Percentiles rank a stretch among this genome's conserved stretches.
Evolutionary conservation across 2,113 vertebrate species (phyloP).

Genomic region (Coreoperca whiteheadi): DNA sequence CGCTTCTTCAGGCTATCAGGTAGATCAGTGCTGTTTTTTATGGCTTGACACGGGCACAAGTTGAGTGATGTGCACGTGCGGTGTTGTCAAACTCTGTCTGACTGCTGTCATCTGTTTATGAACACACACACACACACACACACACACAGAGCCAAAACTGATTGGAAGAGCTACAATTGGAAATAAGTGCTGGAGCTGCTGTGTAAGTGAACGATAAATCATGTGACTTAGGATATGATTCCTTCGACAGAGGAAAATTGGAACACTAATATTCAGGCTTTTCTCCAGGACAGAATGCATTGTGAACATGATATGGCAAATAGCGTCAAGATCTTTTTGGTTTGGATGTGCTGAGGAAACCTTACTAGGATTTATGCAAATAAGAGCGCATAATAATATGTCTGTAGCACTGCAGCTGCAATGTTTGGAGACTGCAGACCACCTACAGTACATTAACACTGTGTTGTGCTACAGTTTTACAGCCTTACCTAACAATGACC

Average conservation of each 20-base stretch:
- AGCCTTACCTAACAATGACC: constrained; percentile 3
- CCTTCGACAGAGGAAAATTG: constrained; percentile 2
- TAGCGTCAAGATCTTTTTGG: neutral
- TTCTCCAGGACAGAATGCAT: neutral
- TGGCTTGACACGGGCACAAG: constrained; percentile 10
- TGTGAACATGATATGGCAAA: neutral
- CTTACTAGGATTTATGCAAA: constrained; percentile 22
- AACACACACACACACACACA: neutral
- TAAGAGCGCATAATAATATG: neutral
- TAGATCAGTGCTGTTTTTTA: constrained; percentile 13
- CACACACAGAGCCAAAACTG: constrained; percentile 22
- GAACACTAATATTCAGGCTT: neutral
- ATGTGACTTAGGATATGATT: constrained; percentile 16
- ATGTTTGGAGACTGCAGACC: constrained; percentile 6
- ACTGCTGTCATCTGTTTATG: constrained; percentile 9
- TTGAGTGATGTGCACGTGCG: constrained; percentile 11
- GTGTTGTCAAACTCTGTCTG: constrained; percentile 17
- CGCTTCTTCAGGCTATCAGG: constrained; percentile 23
- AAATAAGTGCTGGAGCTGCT: constrained; percentile 32
- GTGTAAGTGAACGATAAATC: constrained; percentile 43
- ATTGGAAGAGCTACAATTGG: constrained; percentile 41
- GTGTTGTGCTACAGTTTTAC: neutral
- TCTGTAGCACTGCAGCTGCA: constrained; percentile 2
- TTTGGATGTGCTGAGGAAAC: neutral
- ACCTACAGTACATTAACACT: neutral